These are phyloP conservation scores for Rhyacophila brunnea DNA, from an alignment of 1,140 invertebrate species.

Conservation along the genomic window DNA sequence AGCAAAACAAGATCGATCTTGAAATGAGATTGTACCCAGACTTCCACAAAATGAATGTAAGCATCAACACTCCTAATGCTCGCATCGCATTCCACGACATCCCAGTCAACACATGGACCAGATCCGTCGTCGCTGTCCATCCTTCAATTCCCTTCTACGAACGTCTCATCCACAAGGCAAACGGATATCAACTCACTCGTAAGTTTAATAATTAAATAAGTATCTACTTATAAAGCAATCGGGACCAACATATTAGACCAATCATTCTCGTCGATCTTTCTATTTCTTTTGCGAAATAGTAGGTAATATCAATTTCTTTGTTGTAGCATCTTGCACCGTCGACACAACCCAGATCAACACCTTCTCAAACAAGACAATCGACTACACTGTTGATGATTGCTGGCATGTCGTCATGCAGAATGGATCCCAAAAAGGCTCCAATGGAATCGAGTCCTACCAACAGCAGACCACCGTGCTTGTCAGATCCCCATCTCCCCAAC, in stretches of 20 bases:
- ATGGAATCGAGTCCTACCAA: constrained; percentile 26
- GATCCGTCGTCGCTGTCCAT: constrained; percentile 48
- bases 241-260: no score
- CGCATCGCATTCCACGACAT: constrained; percentile 45
- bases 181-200: constrained; percentile 46
- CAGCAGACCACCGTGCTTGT: constrained; percentile 36
- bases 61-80: constrained; percentile 45
- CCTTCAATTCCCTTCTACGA: constrained; percentile 43
- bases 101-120: constrained; percentile 36
- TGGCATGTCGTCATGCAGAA: constrained; percentile 63
- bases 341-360: constrained; percentile 57
- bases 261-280: no score
- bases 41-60: constrained; percentile 45
- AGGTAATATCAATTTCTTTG: constrained; percentile 37
- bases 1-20: constrained; percentile 51
- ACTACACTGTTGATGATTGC: constrained; percentile 54
- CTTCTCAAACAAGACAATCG: constrained; percentile 61
- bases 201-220: constrained; percentile 37
- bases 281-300: background rate
- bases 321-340: constrained; percentile 58
- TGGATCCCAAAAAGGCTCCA: constrained; percentile 40
- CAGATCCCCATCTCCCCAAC: constrained; percentile 11
- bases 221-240: background rate
- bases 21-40: constrained; percentile 43
- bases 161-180: constrained; percentile 42